Conservation (phyloP, 2,888 invertebrate genomes). For the Dicyrtomina minuta region DNA sequence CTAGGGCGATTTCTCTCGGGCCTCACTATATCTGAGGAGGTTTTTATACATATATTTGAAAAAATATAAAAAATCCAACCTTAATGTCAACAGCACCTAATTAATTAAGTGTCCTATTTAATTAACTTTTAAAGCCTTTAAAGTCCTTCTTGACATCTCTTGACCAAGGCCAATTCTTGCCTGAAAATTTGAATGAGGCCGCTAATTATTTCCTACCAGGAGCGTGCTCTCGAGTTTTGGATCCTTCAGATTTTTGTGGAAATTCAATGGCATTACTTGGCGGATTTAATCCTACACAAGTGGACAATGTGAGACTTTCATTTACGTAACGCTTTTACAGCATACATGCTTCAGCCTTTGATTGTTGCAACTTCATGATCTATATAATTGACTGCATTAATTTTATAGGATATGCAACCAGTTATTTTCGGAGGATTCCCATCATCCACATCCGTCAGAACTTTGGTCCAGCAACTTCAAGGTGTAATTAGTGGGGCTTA, state of each 20-base stretch:
- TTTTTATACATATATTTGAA: too few species aligned
- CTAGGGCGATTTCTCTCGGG: background rate
- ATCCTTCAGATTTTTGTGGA: background rate
- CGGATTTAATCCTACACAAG: background rate
- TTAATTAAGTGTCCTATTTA: background rate
- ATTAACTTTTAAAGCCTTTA: background rate
- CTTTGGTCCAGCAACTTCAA: background rate
- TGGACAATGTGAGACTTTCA: background rate
- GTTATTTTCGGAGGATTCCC: background rate
- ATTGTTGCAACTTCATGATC: too few species aligned
- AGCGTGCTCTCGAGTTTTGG: background rate
- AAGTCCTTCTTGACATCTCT: background rate
- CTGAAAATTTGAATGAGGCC: background rate
- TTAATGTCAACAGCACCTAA: too few species aligned
- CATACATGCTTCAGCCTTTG: too few species aligned
- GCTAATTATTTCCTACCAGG: background rate
- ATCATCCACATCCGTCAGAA: background rate
- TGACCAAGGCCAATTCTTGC: background rate
- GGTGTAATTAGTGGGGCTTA: background rate
- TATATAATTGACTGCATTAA: too few species aligned
- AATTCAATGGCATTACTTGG: background rate
- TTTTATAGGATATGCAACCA: background rate
- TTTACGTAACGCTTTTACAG: background rate
- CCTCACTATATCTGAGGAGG: background rate
- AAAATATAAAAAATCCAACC: too few species aligned